Conservation (phyloP, 2,113 vertebrate genomes). For the Leptocoma aspasia region DNA sequence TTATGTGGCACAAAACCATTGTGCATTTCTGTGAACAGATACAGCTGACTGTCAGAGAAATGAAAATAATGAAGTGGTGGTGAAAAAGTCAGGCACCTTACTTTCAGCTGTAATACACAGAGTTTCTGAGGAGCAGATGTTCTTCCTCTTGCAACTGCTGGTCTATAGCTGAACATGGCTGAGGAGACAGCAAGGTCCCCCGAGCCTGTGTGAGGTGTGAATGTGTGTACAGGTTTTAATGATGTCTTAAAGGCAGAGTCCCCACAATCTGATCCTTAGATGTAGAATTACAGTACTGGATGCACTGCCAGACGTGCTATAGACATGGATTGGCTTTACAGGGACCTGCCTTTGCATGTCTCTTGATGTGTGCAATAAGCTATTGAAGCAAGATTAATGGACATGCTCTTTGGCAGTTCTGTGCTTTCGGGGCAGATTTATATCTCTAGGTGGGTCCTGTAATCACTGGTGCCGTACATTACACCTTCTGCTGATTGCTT, state of each 20-base stretch:
- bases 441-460: neutral
- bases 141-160: neutral
- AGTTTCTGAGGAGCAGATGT: neutral
- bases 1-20: neutral
- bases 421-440: neutral
- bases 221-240: neutral
- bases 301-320: rapidly evolving
- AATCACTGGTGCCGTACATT: neutral
- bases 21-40: neutral
- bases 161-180: neutral
- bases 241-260: neutral
- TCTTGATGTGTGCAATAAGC: neutral
- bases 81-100: neutral
- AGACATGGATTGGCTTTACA: neutral
- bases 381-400: constrained; percentile 12
- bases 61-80: neutral
- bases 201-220: neutral
- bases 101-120: neutral
- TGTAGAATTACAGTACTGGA: neutral
- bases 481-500: neutral
- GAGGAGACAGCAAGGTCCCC: neutral
- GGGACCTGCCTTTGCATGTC: neutral
- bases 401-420: neutral
- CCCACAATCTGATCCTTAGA: neutral
- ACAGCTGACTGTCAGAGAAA: neutral